Evolutionary conservation across 2,113 vertebrate genomes (phyloP).

Genomic region (Pseudorectes ferrugineus): DNA sequence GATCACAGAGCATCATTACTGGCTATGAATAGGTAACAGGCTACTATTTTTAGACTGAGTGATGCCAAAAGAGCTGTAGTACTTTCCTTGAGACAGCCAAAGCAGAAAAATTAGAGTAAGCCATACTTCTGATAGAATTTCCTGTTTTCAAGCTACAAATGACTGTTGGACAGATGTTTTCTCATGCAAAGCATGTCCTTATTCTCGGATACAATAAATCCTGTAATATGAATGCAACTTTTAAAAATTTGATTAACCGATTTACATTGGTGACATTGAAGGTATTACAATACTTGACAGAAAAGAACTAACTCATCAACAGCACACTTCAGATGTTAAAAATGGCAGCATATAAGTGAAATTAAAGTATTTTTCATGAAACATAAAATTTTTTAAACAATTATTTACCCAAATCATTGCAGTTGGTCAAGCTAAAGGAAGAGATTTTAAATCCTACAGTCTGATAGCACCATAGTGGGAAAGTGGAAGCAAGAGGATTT

Average conservation of each 20-base stretch:
- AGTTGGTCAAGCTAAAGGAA: neutral
- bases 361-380: neutral
- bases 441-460: neutral
- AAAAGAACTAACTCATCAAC: neutral
- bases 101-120: neutral
- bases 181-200: neutral
- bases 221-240: neutral
- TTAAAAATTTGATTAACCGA: neutral
- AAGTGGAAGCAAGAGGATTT: neutral
- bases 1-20: neutral
- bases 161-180: conserved; percentile 15
- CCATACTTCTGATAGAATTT: neutral
- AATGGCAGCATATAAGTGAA: neutral
- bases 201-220: neutral
- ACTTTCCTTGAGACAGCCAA: neutral
- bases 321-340: neutral
- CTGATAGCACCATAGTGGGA: neutral
- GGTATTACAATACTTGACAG: neutral
- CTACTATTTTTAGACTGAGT: neutral
- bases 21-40: neutral
- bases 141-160: neutral
- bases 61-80: neutral
- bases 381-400: neutral
- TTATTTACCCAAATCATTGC: neutral
- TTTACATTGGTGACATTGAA: neutral